Percentiles rank a stretch among this genome's conserved stretches.
Evolutionary conservation across 2,797 vertebrate genomes (phyloP).

Genomic region (Aldrovandia affinis): DNA sequence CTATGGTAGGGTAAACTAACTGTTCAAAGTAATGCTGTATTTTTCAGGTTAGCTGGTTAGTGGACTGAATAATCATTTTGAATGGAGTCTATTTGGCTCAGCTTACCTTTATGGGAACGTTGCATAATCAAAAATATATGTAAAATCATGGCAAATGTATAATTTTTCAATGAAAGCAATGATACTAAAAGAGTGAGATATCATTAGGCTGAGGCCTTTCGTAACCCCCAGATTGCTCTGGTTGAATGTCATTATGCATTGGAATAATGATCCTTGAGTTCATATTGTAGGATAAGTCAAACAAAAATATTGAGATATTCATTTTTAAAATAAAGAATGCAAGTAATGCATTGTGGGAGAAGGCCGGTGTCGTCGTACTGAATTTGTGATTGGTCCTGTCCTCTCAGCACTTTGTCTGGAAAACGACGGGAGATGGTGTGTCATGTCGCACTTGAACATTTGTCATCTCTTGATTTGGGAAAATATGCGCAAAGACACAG

Average conservation of each 20-base stretch:
- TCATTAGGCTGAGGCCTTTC: background rate
- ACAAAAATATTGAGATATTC: background rate
- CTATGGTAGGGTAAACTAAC: background rate
- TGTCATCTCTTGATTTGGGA: background rate
- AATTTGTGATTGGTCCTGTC: background rate
- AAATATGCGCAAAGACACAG: conserved; percentile 10
- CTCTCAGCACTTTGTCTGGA: background rate
- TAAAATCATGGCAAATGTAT: background rate
- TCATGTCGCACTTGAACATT: background rate
- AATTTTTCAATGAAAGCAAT: conserved; percentile 1
- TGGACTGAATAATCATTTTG: no score
- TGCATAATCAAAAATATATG: background rate
- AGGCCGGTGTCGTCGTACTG: background rate
- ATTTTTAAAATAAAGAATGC: background rate
- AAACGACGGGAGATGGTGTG: background rate
- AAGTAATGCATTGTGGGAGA: background rate
- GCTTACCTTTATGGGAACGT: background rate
- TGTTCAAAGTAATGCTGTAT: no score
- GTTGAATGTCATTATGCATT: background rate
- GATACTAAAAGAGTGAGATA: background rate
- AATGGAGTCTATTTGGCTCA: background rate
- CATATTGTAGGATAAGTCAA: background rate
- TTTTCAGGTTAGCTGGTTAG: no score
- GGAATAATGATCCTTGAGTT: background rate
- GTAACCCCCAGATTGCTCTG: background rate